A percentile compares a stretch with the other conserved stretches of the same genome.
Conservation (phyloP, 2,113 vertebrate species). For the Cercopithecus mona region DNA sequence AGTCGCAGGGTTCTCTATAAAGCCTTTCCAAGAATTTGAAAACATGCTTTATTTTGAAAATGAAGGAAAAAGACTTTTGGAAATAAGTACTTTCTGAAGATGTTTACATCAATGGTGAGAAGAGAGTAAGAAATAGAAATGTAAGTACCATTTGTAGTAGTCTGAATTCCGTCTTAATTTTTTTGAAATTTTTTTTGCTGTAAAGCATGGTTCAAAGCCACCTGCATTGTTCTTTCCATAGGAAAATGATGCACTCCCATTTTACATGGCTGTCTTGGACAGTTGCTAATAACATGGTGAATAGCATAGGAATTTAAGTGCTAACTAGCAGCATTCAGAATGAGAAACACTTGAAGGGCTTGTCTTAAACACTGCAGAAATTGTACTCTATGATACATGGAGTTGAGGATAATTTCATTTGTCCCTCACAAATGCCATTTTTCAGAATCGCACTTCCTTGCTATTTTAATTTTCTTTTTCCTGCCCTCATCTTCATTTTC, state of each 20-base stretch:
- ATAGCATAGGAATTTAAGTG: neutral
- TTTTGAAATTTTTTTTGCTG: neutral
- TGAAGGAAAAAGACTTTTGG: conserved; percentile 48
- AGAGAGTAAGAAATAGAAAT: conserved; percentile 33
- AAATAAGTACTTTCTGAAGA: conserved; percentile 64
- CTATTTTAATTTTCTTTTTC: conserved; percentile 73
- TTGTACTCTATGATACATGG: neutral
- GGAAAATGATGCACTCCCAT: neutral
- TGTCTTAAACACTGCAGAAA: conserved; percentile 11
- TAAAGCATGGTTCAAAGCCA: neutral
- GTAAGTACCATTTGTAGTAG: conserved; percentile 9
- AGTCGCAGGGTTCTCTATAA: conserved; percentile 44
- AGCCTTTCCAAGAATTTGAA: conserved; percentile 50
- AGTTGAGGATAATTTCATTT: conserved; percentile 70
- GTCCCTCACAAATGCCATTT: conserved; percentile 63
- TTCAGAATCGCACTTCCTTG: conserved; percentile 65
- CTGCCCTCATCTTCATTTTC: conserved; percentile 64
- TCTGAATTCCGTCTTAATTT: neutral
- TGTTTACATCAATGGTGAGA: conserved; percentile 40
- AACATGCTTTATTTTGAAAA: conserved; percentile 64
- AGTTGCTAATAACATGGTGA: neutral
- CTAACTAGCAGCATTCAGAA: neutral
- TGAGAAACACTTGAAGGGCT: neutral
- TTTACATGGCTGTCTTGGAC: neutral
- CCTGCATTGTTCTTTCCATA: neutral